These are phyloP conservation scores for Narcine bancroftii DNA, from an alignment of 2,113 vertebrate genomes.

Conservation along the genomic window DNA sequence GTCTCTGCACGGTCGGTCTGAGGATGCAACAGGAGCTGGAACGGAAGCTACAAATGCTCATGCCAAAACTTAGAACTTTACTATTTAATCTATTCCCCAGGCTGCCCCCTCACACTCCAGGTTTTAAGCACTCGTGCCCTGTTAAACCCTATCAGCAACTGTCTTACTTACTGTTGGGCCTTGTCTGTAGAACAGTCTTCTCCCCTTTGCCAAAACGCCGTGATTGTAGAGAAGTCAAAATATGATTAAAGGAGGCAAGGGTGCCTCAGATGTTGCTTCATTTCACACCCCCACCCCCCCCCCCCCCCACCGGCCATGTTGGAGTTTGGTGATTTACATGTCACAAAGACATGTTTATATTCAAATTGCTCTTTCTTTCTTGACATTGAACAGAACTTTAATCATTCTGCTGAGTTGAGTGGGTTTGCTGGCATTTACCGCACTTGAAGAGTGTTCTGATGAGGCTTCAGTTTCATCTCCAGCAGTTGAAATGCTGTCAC, in stretches of 20 bases:
- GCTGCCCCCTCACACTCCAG: not conserved
- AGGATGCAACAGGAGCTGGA: not conserved
- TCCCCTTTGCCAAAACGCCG: not conserved
- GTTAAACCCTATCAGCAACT: not conserved
- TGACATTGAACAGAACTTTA: conserved; percentile 27
- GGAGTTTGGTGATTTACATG: conserved; percentile 28
- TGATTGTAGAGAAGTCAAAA: conserved; percentile 17
- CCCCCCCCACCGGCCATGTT: not conserved
- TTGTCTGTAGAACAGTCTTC: not conserved
- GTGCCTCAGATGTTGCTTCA: not conserved
- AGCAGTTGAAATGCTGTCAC: conserved; percentile 62
- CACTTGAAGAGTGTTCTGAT: conserved; percentile 28
- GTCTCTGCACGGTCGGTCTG: not conserved
- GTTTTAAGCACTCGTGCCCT: too few species aligned
- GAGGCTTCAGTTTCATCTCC: not conserved
- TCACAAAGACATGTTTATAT: conserved; percentile 33
- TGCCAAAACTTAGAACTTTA: not conserved
- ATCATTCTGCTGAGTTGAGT: conserved; percentile 33
- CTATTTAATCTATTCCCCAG: not conserved
- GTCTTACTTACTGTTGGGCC: too few species aligned
- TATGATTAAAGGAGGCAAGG: conserved; percentile 23
- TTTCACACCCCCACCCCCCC: too few species aligned
- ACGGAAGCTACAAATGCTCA: not conserved
- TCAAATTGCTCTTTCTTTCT: conserved; percentile 27
- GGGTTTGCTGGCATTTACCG: not conserved